These are phyloP conservation scores for Lipophrys pholis DNA, from an alignment of 2,113 vertebrate species.

Conservation along the genomic window DNA sequence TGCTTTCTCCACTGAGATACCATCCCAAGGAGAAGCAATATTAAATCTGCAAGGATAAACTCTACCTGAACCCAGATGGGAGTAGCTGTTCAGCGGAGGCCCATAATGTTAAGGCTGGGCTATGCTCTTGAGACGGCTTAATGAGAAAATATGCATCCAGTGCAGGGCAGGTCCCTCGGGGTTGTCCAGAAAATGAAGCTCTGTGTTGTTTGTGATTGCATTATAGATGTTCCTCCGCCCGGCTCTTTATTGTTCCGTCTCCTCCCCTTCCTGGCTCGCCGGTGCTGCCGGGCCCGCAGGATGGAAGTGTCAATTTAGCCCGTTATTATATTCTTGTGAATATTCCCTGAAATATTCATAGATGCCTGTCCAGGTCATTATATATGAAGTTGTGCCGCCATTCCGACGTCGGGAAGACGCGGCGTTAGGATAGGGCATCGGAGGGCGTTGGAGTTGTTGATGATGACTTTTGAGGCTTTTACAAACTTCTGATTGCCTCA, in stretches of 20 bases:
- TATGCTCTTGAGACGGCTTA: conserved; percentile 24
- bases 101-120: conserved; percentile 5
- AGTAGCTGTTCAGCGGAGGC: background rate
- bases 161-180: conserved; percentile 7
- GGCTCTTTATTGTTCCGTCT: background rate
- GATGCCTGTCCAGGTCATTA: background rate
- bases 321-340: background rate
- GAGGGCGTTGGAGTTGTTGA: background rate
- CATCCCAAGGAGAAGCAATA: background rate
- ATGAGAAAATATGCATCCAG: conserved; percentile 28
- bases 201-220: conserved; percentile 21
- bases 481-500: too few relatives aligned
- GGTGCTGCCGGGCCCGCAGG: background rate
- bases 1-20: background rate
- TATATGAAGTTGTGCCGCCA: background rate
- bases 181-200: conserved; percentile 26
- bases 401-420: background rate
- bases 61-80: background rate
- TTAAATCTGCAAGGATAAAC: conserved; percentile 15
- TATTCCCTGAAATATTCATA: background rate
- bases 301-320: background rate
- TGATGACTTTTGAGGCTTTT: background rate
- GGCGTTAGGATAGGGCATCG: background rate
- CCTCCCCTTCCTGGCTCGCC: background rate
- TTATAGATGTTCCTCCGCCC: conserved; percentile 7